Conservation (phyloP, 2,113 vertebrate genomes). For the Caloenas nicobarica region DNA sequence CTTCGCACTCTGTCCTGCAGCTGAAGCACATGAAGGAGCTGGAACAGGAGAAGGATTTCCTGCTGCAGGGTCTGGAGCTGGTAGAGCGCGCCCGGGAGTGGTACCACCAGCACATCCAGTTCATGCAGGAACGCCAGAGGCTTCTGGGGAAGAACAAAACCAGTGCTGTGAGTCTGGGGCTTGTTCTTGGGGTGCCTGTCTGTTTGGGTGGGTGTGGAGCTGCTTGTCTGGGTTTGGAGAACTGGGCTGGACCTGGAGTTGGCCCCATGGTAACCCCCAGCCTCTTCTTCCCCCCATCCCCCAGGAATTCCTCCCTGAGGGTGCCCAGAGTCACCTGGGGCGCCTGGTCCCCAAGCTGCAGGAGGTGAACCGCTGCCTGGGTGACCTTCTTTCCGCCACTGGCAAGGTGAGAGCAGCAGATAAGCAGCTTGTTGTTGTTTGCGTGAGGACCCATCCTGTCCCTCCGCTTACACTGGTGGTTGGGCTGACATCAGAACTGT, state of each 20-base stretch:
- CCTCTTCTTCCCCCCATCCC: background rate
- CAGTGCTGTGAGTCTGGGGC: slow-evolving; percentile 72
- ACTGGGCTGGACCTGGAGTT: background rate
- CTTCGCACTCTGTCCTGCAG: slow-evolving; percentile 61
- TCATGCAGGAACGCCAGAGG: slow-evolving; percentile 86
- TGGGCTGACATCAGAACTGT: background rate
- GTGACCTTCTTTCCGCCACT: slow-evolving; percentile 83
- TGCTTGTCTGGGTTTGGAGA: background rate
- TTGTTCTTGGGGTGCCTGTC: background rate
- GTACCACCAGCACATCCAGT: slow-evolving; percentile 91
- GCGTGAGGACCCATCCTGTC: background rate
- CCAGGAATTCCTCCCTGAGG: slow-evolving; percentile 83
- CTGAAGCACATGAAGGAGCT: slow-evolving; percentile 92
- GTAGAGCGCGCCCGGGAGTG: slow-evolving; percentile 86
- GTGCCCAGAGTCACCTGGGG: slow-evolving; percentile 74
- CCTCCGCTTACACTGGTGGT: accelerated
- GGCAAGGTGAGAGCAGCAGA: slow-evolving; percentile 76
- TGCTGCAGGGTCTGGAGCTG: slow-evolving; percentile 90
- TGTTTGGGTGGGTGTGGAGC: background rate
- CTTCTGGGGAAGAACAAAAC: slow-evolving; percentile 79
- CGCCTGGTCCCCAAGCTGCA: slow-evolving; percentile 87
- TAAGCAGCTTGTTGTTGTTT: background rate
- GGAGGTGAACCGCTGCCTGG: slow-evolving; percentile 89
- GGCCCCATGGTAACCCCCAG: background rate
- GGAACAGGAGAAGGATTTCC: slow-evolving; percentile 91